Percentiles rank a stretch among this genome's conserved stretches.
Conservation (phyloP, 2,113 vertebrate species). For the Mastomys natalensis region DNA sequence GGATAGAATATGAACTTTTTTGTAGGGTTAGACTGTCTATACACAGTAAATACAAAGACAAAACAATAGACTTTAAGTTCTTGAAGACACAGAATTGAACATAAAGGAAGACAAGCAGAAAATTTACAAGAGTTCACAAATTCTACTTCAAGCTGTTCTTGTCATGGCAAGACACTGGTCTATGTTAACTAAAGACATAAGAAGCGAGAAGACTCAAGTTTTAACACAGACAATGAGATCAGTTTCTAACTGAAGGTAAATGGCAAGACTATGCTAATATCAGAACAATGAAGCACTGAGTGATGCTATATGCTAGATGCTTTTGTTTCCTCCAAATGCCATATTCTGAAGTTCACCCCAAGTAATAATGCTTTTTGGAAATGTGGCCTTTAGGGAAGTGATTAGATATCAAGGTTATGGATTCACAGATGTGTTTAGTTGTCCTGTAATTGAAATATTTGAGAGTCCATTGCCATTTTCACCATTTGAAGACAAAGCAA, state of each 20-base stretch:
- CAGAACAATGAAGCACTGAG: background rate
- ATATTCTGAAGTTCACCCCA: background rate
- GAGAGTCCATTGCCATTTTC: background rate
- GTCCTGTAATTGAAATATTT: rapidly evolving
- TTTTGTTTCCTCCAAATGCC: background rate
- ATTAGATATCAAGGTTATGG: background rate
- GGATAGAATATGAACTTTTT: background rate
- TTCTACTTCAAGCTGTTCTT: background rate
- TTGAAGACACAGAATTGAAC: background rate
- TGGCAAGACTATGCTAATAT: background rate
- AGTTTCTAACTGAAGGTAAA: background rate
- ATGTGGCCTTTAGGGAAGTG: background rate
- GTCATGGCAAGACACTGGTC: background rate
- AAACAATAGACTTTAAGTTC: background rate
- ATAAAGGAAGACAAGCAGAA: background rate
- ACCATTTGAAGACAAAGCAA: no score
- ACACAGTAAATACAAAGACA: background rate
- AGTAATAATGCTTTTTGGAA: background rate
- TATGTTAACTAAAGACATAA: background rate
- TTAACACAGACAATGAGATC: background rate
- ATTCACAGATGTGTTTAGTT: background rate
- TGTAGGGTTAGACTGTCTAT: background rate
- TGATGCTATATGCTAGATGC: background rate
- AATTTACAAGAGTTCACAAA: background rate
- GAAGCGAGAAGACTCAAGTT: background rate